These are phyloP conservation scores for Monomorium pharaonis DNA, from an alignment of 1,140 invertebrate genomes.

Conservation along the genomic window DNA sequence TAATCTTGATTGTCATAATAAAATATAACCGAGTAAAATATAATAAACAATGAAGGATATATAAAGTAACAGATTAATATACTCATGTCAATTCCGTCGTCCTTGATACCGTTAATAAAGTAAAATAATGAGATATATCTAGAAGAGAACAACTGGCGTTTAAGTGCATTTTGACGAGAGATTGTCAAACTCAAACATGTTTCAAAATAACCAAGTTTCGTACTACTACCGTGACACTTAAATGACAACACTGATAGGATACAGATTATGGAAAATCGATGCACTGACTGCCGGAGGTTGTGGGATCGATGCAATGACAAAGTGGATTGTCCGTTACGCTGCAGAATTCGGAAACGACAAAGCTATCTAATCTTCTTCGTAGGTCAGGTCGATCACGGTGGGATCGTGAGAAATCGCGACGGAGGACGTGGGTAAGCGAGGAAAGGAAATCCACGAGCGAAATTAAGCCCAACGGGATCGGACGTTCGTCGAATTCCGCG, in stretches of 20 bases:
- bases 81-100: background rate
- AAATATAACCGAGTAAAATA: background rate
- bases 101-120: constrained; percentile 35
- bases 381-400: constrained; percentile 57
- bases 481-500: constrained; percentile 64
- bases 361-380: constrained; percentile 49
- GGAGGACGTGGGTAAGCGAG: constrained; percentile 21
- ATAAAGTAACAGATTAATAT: constrained; percentile 1
- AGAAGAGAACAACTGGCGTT: constrained; percentile 8
- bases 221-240: background rate
- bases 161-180: constrained; percentile 22
- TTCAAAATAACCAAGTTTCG: constrained; percentile 21
- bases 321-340: constrained; percentile 48
- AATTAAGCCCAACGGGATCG: constrained; percentile 65
- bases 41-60: too few species aligned
- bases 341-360: constrained; percentile 27
- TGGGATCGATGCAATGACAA: constrained; percentile 48
- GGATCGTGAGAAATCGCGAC: constrained; percentile 66
- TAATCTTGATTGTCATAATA: background rate
- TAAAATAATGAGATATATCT: background rate
- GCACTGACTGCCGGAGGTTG: constrained; percentile 28
- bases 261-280: constrained; percentile 33
- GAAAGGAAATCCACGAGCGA: constrained; percentile 55
- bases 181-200: constrained; percentile 7
- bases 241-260: constrained; percentile 28